phyloP scores from a whole-genome alignment of 2,888 invertebrate species.

The Torymus texanus region DNA sequence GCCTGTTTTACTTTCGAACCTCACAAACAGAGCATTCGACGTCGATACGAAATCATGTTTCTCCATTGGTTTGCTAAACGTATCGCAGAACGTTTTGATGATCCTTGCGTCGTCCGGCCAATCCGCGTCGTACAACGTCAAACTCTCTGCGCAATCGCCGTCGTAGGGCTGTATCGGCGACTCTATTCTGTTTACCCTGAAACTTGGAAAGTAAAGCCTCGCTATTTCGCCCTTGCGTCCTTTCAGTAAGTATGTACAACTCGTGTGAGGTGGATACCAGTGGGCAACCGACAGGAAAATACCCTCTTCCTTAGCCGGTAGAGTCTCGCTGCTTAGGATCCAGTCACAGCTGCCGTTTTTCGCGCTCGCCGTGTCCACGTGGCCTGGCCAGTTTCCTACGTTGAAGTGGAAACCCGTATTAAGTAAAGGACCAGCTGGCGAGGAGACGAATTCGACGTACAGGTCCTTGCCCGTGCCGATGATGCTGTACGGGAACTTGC shows the following conservation, averaged over 20 bases:
- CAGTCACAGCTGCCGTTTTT: slow-evolving; percentile 92
- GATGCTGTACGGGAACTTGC: slow-evolving; percentile 94
- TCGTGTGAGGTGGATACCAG: slow-evolving; percentile 95
- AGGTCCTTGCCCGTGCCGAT: slow-evolving; percentile 93
- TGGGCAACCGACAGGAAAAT: slow-evolving; percentile 94
- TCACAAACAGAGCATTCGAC: slow-evolving; percentile 89
- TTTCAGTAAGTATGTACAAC: slow-evolving; percentile 92
- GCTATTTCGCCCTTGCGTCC: slow-evolving; percentile 92
- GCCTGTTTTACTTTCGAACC: slow-evolving; percentile 94
- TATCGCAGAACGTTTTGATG: slow-evolving; percentile 96
- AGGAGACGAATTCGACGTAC: slow-evolving; percentile 92
- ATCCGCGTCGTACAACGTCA: slow-evolving; percentile 91
- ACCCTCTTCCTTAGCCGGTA: slow-evolving; percentile 87
- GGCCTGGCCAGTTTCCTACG: slow-evolving; percentile 95
- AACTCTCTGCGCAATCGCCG: slow-evolving; percentile 92
- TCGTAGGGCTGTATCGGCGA: slow-evolving; percentile 91
- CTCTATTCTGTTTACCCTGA: slow-evolving; percentile 91
- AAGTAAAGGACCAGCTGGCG: slow-evolving; percentile 90
- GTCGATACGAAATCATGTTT: slow-evolving; percentile 94
- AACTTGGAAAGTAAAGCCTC: slow-evolving; percentile 92
- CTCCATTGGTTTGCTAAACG: slow-evolving; percentile 94
- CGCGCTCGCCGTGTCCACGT: slow-evolving; percentile 91
- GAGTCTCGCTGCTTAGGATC: slow-evolving; percentile 88
- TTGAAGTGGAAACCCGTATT: slow-evolving; percentile 97
- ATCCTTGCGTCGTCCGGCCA: slow-evolving; percentile 92